Evolutionary conservation across 2,113 vertebrate genomes (phyloP).

Genomic region (Pelmatolapia mariae): DNA sequence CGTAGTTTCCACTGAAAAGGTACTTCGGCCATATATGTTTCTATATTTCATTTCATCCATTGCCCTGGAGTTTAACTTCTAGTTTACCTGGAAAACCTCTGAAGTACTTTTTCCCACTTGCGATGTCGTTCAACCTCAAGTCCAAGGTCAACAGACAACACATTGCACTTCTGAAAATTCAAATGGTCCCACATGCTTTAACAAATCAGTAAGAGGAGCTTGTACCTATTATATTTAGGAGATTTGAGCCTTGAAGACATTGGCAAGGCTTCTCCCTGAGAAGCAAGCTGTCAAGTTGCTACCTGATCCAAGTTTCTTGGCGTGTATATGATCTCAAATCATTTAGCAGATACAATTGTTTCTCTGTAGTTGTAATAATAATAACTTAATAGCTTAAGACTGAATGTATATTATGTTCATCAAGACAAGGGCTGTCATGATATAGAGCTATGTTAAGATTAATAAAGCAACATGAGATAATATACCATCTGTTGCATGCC

Average conservation of each 20-base stretch:
- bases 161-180: neutral
- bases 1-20: neutral
- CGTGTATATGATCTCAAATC: neutral
- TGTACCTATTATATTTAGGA: slow-evolving; percentile 9
- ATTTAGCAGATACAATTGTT: neutral
- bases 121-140: neutral
- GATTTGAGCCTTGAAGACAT: slow-evolving; percentile 13
- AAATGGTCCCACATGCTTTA: neutral
- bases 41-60: neutral
- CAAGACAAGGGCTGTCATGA: neutral
- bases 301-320: neutral
- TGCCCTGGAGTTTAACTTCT: neutral
- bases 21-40: neutral
- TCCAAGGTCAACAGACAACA: neutral
- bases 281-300: neutral
- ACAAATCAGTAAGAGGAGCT: neutral
- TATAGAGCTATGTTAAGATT: neutral
- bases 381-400: neutral
- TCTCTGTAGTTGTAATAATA: neutral
- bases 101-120: neutral
- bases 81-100: neutral
- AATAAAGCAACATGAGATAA: neutral
- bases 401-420: neutral
- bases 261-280: neutral
- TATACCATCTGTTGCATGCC: neutral